Evolutionary conservation across 2,888 invertebrate species (phyloP).

Genomic region (Pseudanteris insignis): DNA sequence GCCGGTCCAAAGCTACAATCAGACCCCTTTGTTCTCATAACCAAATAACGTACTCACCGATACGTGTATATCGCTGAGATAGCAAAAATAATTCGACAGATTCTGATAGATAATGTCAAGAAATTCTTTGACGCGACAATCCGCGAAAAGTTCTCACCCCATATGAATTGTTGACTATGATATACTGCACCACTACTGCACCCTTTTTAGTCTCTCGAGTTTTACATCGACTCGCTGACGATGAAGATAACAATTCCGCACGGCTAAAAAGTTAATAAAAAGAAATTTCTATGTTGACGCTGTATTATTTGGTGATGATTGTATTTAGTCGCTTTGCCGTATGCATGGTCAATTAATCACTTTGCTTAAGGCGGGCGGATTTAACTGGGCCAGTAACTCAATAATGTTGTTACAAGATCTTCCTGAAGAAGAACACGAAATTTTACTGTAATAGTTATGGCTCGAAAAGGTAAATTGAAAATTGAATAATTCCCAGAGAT

Average conservation of each 20-base stretch:
- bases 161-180: neutral
- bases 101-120: neutral
- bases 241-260: neutral
- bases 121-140: neutral
- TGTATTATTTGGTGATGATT: slow-evolving; percentile 1
- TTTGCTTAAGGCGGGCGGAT: too few relatives aligned
- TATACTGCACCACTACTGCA: neutral
- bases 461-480: too few relatives aligned
- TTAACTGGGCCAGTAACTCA: neutral
- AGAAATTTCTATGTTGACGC: neutral
- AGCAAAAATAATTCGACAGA: slow-evolving; percentile 3
- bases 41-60: neutral
- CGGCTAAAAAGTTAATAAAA: neutral
- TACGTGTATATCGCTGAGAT: neutral
- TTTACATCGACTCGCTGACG: neutral
- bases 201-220: neutral
- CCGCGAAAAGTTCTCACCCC: neutral
- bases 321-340: too few relatives aligned
- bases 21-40: neutral
- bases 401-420: neutral
- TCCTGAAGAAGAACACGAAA: neutral
- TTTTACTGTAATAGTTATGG: too few relatives aligned
- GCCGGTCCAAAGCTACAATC: neutral
- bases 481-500: too few relatives aligned
- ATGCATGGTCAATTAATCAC: too few relatives aligned